phyloP scores from a whole-genome alignment of 2,888 invertebrate genomes.

The Noctua janthina region DNA sequence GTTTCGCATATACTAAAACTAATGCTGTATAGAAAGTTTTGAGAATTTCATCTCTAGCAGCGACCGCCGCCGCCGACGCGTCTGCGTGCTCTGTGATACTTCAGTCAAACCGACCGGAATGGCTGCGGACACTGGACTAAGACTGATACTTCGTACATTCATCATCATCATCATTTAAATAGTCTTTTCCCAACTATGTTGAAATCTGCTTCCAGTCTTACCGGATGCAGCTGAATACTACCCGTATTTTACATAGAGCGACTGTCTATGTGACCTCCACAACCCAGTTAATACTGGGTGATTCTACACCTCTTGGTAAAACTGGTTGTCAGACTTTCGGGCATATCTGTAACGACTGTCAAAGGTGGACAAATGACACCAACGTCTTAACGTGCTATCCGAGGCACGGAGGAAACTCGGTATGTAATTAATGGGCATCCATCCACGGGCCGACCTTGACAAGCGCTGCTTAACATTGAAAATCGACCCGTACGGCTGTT shows the following conservation, averaged over 20 bases:
- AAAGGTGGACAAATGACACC: background rate
- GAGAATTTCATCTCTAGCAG: background rate
- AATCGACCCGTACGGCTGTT: background rate
- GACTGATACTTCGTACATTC: background rate
- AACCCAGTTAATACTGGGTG: background rate
- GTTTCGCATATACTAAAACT: no score
- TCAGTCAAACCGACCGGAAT: background rate
- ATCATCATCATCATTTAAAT: background rate
- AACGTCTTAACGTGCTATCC: background rate
- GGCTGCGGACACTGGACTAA: background rate
- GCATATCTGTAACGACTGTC: background rate
- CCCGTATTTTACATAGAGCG: background rate
- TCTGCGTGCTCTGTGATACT: background rate
- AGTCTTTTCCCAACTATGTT: background rate
- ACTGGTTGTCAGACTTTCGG: background rate
- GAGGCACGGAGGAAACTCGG: background rate
- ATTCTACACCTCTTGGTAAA: background rate
- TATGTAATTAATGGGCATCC: background rate
- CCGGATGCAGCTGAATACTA: background rate
- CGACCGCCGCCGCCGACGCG: background rate
- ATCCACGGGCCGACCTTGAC: background rate
- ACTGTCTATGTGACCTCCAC: background rate
- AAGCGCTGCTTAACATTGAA: background rate
- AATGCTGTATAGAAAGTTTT: background rate
- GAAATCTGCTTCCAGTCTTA: background rate